Evolutionary conservation across 2,888 invertebrate genomes (phyloP).

Genomic region (Philopedon plagiatum): DNA sequence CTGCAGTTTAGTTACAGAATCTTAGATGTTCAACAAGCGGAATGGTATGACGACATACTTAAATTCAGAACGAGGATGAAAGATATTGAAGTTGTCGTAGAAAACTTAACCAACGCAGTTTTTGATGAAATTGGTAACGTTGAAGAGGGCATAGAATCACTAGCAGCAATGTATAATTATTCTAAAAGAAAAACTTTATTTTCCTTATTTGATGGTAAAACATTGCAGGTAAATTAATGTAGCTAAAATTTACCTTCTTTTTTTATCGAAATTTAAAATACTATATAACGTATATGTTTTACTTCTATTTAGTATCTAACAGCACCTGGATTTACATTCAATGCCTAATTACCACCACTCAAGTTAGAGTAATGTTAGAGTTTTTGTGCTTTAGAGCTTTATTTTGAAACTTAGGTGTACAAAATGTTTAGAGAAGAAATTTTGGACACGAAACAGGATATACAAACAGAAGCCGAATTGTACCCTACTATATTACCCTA

Average conservation of each 20-base stretch:
- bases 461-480: slow-evolving; percentile 74
- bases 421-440: slow-evolving; percentile 83
- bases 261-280: too few species aligned
- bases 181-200: slow-evolving; percentile 81
- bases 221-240: slow-evolving; percentile 73
- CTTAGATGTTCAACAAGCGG: slow-evolving; percentile 82
- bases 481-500: slow-evolving; percentile 79
- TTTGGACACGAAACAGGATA: slow-evolving; percentile 79
- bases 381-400: too few species aligned
- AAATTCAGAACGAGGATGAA: slow-evolving; percentile 75
- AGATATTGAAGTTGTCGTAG: slow-evolving; percentile 82
- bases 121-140: slow-evolving; percentile 86
- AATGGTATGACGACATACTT: slow-evolving; percentile 86
- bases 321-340: too few species aligned
- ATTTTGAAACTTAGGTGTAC: slow-evolving; percentile 83
- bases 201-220: slow-evolving; percentile 79
- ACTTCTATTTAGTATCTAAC: too few species aligned
- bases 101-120: slow-evolving; percentile 84
- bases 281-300: too few species aligned
- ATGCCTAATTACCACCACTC: slow-evolving; percentile 9
- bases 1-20: slow-evolving; percentile 75
- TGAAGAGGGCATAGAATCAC: slow-evolving; percentile 84
- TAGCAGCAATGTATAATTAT: slow-evolving; percentile 85
- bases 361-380: too few species aligned
- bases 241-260: too few species aligned